Evolutionary conservation across 2,797 vertebrate genomes (phyloP).

Genomic region (Todus mexicanus): DNA sequence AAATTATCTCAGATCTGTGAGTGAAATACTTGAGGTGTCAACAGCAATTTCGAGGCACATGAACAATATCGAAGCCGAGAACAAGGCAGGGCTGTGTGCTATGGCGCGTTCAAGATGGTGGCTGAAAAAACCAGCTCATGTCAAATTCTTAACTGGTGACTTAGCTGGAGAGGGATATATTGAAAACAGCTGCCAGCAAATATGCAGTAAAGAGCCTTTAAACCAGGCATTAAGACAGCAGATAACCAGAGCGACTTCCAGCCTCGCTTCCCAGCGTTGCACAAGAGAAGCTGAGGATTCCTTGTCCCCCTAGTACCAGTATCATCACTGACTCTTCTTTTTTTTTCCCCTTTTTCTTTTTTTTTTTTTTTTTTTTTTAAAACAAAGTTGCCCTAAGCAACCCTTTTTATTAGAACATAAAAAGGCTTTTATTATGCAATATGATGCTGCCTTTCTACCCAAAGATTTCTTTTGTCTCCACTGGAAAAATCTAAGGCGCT

Average conservation of each 20-base stretch:
- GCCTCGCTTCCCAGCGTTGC: slow-evolving; percentile 9
- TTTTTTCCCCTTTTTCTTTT: background rate
- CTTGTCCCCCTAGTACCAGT: background rate
- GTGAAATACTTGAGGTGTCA: slow-evolving; percentile 66
- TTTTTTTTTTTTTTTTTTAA: background rate
- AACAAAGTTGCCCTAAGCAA: slow-evolving; percentile 44
- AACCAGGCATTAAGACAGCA: slow-evolving; percentile 50
- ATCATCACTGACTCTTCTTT: background rate
- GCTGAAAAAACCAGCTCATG: slow-evolving; percentile 50
- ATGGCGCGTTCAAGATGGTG: slow-evolving; percentile 53
- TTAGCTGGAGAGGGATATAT: slow-evolving; percentile 50
- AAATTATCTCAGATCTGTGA: slow-evolving; percentile 42
- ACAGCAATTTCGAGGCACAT: slow-evolving; percentile 61
- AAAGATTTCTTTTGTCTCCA: slow-evolving; percentile 56
- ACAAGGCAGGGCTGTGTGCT: slow-evolving; percentile 50
- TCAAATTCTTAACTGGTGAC: slow-evolving; percentile 70
- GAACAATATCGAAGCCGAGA: slow-evolving; percentile 53
- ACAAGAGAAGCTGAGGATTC: slow-evolving; percentile 18
- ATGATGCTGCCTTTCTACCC: slow-evolving; percentile 51
- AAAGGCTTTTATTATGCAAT: slow-evolving; percentile 61
- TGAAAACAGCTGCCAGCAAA: slow-evolving; percentile 69
- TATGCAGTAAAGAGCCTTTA: slow-evolving; percentile 59
- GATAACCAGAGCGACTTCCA: slow-evolving; percentile 32
- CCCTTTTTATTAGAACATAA: slow-evolving; percentile 43
- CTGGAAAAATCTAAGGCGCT: slow-evolving; percentile 34